phyloP scores from a whole-genome alignment of 2,888 invertebrate genomes.

The Drosophila dives region DNA sequence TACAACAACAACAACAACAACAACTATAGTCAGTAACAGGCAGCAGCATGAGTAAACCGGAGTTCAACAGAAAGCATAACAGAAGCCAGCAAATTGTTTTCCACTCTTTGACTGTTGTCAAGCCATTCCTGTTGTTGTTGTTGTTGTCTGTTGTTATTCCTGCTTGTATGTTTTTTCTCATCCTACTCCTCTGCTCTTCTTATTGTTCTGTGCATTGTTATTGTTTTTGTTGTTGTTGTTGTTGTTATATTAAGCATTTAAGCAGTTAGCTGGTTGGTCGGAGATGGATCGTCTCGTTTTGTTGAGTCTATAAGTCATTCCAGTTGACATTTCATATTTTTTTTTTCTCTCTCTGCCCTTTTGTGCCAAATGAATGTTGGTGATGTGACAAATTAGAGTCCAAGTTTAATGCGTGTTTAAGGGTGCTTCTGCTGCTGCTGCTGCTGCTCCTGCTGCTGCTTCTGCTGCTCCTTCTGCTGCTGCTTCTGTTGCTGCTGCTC shows the following conservation, averaged over 20 bases:
- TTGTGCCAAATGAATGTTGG: slow-evolving; percentile 30
- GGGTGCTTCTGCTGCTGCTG: slow-evolving; percentile 7
- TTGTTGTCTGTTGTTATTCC: slow-evolving; percentile 35
- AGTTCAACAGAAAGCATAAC: slow-evolving; percentile 27
- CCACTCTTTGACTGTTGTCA: slow-evolving; percentile 52
- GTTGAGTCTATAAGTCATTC: slow-evolving; percentile 65
- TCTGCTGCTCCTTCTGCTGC: slow-evolving; percentile 1
- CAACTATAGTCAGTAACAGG: slow-evolving; percentile 19
- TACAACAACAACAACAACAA: slow-evolving; percentile 21
- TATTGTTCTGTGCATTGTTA: slow-evolving; percentile 11
- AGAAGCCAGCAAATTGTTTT: slow-evolving; percentile 73
- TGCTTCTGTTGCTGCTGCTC: slow-evolving; percentile 1
- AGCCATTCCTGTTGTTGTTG: slow-evolving; percentile 47
- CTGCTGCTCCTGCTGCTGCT: neutral
- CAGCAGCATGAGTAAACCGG: slow-evolving; percentile 24
- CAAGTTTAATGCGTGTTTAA: slow-evolving; percentile 28
- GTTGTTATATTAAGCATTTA: slow-evolving; percentile 69
- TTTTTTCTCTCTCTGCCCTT: slow-evolving; percentile 21
- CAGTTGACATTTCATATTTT: slow-evolving; percentile 65
- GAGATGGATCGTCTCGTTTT: slow-evolving; percentile 47
- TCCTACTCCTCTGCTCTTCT: slow-evolving; percentile 15
- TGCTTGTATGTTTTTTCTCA: slow-evolving; percentile 17
- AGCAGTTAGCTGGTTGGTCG: slow-evolving; percentile 64
- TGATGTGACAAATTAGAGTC: slow-evolving; percentile 50
- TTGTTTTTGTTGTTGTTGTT: slow-evolving; percentile 31